Evolutionary conservation across 2,113 vertebrate genomes (phyloP), one percentile per base, ranked within the genome.

Genomic region (Takifugu flavidus): DNA sequence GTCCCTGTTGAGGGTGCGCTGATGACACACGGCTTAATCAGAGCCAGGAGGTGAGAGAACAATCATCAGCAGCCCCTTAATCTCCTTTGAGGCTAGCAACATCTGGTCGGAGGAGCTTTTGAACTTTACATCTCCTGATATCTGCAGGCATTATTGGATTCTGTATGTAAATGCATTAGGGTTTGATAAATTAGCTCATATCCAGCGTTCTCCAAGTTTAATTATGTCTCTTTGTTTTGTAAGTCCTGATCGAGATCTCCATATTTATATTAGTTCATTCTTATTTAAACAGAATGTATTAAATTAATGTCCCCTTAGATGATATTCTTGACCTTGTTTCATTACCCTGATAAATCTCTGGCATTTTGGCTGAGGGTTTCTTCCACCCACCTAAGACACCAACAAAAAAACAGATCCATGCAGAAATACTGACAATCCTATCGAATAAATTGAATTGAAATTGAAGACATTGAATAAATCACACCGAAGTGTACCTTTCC

Each of bases 121-220:
- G 82, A 89, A 84, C 87, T 82, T 86, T 79, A 74, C 73, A 79
- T 83, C 72, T 72, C 20, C 53, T 77, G 72, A 78, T 80, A 77
- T 72, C 68, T 52, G 46, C 5, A 6, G 65, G 74, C 79, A 77
- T 81, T 87, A 86, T 87, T 83, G 67, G 75, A 88, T 85, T 78
- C 60, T 60, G 49, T 68, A 77, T 83, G 80, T 76, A 83, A 85
- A 86, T 85, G 67, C 49, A 76, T 69, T 70, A 51, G 12, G 62
- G 49, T 78, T 56, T 82, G 84, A 86, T 86, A 74, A 85, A 88
- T 87, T 77, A 66, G 59, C 60, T 86, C 72, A 85, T 85, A 82
- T 77, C 54, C 56, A 49, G 59, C 50, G 62, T 77, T 63, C 56
- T 66, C 64, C 42, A 6, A 66, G 15, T 65, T 74, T 76, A 64